Evolutionary conservation across 2,797 vertebrate species (phyloP), one percentile per base, ranked within the genome.

Genomic region (Todus mexicanus): DNA sequence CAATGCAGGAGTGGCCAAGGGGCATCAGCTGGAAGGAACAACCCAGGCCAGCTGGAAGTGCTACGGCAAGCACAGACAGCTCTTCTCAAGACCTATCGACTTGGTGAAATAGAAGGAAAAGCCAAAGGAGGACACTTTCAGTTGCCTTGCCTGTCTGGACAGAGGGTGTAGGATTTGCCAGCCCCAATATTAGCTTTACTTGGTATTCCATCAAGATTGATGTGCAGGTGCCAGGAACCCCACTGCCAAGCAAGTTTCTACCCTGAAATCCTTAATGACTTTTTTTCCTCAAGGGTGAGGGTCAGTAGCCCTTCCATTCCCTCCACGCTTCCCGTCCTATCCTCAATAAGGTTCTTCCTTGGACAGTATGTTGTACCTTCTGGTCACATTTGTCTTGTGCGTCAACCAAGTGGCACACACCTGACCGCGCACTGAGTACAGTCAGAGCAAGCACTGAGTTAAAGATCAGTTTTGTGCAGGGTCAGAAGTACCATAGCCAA

Each of bases 1-100:
- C 87, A 97, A 96, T 95, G 95, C 93, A 90, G 94, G 95, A 85
- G 23, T 83, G 85, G 91, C 89, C 96, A 95, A 94, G 92, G 90
- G 87, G 74, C 86, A 95, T 90, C 84, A 76, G 92, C 90, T 94
- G 75, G 74, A 92, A 94, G 91, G 91, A 79, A 95, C 94, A 90
- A 38, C 87, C 86, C 26, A 31, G 84, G 75, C 57, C 95, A 93
- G 63, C 82, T 72, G n/a, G 77, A 93, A 54, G 29, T 65, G 27
- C 68, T 2, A 14, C 5, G 10, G 84, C 43, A 61, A 61, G 77
- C 57, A 38, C 90, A 91, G 92, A 60, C 31, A 14, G 47, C 91
- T 92, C 87, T 57, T 35, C 74, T 22, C 10, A 37, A 16, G 37
- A 63, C 33, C 29, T 10, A 22, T 27, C 43, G 37, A 4, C 82